phyloP scores from a whole-genome alignment of 1,140 invertebrate species.

The Danaus plexippus region DNA sequence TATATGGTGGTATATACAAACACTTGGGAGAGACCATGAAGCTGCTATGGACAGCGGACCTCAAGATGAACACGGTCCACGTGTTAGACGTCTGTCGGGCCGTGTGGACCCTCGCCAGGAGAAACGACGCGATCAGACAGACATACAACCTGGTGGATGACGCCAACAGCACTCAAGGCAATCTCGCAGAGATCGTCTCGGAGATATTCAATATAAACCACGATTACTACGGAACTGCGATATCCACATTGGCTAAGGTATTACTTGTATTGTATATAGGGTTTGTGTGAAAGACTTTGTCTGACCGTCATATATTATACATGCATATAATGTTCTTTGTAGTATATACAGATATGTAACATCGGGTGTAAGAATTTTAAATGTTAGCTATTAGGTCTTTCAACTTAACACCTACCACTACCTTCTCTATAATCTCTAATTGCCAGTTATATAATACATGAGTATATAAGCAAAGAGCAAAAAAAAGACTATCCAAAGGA shows the following conservation, averaged over 20 bases:
- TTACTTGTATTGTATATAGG: no score
- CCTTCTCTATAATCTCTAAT: no score
- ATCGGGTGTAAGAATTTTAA: no score
- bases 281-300: no score
- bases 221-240: constrained; percentile 85
- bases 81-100: constrained; percentile 86
- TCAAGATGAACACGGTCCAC: constrained; percentile 91
- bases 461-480: no score
- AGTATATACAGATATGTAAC: no score
- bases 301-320: no score
- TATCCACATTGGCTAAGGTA: constrained; percentile 86
- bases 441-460: no score
- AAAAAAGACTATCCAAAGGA: no score
- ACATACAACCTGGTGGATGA: constrained; percentile 89
- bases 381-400: no score
- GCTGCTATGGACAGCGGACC: constrained; percentile 87
- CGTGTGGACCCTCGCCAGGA: constrained; percentile 75
- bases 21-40: constrained; percentile 92
- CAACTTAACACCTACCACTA: no score
- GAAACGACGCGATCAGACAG: constrained; percentile 70
- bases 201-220: constrained; percentile 90
- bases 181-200: constrained; percentile 82
- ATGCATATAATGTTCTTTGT: no score
- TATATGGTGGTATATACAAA: constrained; percentile 90
- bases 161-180: constrained; percentile 86